phyloP scores from a whole-genome alignment of 2,113 vertebrate species.

The Neogale vison region DNA sequence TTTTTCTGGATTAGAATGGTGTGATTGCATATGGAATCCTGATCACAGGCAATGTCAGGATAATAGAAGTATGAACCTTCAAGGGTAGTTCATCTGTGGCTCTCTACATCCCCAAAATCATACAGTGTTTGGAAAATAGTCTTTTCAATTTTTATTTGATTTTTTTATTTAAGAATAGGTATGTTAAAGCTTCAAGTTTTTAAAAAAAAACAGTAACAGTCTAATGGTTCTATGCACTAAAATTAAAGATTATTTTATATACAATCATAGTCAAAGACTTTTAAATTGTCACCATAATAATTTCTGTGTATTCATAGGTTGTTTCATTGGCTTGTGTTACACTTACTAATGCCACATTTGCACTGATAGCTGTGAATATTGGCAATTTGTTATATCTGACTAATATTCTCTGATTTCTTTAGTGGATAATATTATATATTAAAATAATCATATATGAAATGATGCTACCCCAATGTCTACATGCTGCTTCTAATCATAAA shows the following conservation, averaged over 20 bases:
- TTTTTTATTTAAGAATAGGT: not conserved
- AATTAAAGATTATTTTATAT: not conserved
- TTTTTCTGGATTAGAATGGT: not conserved
- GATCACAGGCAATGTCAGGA: not conserved
- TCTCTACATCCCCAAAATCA: not conserved
- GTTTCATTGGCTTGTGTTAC: not conserved
- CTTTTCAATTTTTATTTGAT: not conserved
- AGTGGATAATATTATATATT: not conserved
- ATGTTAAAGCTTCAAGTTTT: not conserved
- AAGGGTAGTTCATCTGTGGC: not conserved
- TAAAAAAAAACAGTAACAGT: not conserved
- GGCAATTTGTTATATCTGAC: not conserved
- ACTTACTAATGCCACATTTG: not conserved
- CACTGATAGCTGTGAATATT: not conserved
- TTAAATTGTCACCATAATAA: not conserved
- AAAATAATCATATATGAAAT: not conserved
- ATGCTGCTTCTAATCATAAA: not conserved
- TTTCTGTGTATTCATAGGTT: not conserved
- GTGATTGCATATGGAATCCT: not conserved
- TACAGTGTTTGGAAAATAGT: not conserved
- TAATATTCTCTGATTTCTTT: not conserved
- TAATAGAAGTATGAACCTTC: not conserved
- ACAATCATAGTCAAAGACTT: not conserved
- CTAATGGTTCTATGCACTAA: not conserved
- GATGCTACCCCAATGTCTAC: not conserved